These are phyloP conservation scores for Daboia siamensis DNA, from an alignment of 2,113 vertebrate species.

Conservation along the genomic window DNA sequence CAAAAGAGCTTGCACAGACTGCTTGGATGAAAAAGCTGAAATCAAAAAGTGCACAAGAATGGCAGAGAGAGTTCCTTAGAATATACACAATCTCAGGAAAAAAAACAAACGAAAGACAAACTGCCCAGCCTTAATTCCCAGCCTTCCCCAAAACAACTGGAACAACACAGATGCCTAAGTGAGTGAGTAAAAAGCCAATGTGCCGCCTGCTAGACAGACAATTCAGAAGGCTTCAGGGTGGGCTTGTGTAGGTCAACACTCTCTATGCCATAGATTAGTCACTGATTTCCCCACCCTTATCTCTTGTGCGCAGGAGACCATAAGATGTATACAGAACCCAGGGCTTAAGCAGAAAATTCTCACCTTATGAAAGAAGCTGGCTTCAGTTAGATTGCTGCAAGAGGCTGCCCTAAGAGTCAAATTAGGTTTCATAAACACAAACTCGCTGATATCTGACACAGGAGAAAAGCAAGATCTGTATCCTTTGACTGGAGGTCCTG, in stretches of 20 bases:
- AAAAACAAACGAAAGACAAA: neutral
- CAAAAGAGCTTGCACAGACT: neutral
- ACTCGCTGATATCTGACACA: slow-evolving; percentile 81
- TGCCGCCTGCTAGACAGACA: neutral
- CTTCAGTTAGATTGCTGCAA: slow-evolving; percentile 30
- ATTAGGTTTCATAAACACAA: slow-evolving; percentile 77
- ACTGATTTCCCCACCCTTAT: neutral
- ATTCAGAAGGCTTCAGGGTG: neutral
- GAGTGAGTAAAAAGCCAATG: neutral
- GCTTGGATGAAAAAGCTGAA: neutral
- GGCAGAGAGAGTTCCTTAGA: neutral
- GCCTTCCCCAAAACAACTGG: neutral
- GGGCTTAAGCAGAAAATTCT: slow-evolving; percentile 31
- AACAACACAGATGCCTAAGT: neutral
- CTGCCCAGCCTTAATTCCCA: neutral
- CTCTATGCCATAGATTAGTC: neutral
- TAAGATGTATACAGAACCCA: neutral
- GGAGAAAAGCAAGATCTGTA: slow-evolving; percentile 82
- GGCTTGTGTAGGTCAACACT: neutral
- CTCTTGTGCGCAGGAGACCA: neutral
- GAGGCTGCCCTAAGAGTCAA: slow-evolving; percentile 24
- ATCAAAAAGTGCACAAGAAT: neutral
- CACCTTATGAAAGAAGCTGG: slow-evolving; percentile 61
- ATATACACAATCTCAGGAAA: neutral
- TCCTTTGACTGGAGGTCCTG: slow-evolving; percentile 71